Evolutionary conservation across 2,797 vertebrate genomes (phyloP).

Genomic region (Aphelocoma californica): DNA sequence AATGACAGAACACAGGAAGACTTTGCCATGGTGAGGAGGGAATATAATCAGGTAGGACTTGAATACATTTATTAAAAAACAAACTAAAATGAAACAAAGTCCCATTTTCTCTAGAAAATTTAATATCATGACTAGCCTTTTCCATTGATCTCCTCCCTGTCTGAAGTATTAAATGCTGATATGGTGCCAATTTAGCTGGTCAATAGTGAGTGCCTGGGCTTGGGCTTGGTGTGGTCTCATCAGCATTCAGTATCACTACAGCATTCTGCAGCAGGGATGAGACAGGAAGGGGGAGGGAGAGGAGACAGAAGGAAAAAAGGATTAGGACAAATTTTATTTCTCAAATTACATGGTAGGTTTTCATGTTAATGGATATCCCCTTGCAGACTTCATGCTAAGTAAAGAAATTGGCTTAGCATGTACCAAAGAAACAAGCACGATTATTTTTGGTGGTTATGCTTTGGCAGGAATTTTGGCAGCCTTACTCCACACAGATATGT

Average conservation of each 20-base stretch:
- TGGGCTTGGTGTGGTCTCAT: neutral
- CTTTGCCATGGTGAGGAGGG: neutral
- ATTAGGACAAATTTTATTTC: slow-evolving; percentile 20
- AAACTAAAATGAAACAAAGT: neutral
- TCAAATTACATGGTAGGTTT: neutral
- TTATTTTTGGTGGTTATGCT: neutral
- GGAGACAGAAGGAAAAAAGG: neutral
- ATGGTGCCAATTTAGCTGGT: neutral
- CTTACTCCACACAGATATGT: neutral
- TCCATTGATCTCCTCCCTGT: neutral
- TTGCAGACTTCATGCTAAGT: neutral
- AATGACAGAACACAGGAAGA: neutral
- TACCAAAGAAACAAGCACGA: neutral
- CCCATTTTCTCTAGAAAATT: neutral
- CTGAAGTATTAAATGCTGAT: neutral
- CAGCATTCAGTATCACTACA: neutral
- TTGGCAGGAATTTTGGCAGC: slow-evolving; percentile 8
- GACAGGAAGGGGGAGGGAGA: neutral
- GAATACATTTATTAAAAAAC: neutral
- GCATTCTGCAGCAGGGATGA: neutral
- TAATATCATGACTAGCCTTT: neutral
- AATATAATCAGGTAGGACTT: neutral
- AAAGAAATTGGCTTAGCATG: neutral
- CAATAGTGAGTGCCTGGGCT: neutral
- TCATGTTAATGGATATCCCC: neutral